These are phyloP conservation scores for Zaprionus gabonicus DNA, from an alignment of 1,140 invertebrate genomes.

Conservation along the genomic window DNA sequence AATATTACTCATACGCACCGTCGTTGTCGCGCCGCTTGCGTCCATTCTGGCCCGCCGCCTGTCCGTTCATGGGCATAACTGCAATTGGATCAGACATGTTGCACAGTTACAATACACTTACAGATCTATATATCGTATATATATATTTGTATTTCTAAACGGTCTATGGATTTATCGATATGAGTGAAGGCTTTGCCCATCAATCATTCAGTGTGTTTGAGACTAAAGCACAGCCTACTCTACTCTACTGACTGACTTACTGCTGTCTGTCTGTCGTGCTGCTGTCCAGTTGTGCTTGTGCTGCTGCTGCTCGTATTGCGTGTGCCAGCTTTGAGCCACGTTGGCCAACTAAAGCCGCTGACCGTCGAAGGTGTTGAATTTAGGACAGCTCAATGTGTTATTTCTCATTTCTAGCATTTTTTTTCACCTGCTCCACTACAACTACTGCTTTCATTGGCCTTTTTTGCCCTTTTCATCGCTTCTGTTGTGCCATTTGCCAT, in stretches of 20 bases:
- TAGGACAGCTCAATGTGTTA: constrained; percentile 62
- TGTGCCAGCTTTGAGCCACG: constrained; percentile 68
- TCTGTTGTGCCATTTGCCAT: constrained; percentile 58
- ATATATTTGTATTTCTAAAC: constrained; percentile 16
- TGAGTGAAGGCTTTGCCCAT: constrained; percentile 15
- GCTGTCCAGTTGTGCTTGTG: not conserved
- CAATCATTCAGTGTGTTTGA: constrained; percentile 22
- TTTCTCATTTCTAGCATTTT: constrained; percentile 31
- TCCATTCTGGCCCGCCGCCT: constrained; percentile 68
- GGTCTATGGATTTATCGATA: not conserved
- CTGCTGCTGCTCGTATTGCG: constrained; percentile 41
- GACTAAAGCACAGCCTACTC: constrained; percentile 28
- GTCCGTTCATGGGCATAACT: constrained; percentile 84
- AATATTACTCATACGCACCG: constrained; percentile 67
- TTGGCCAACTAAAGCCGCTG: constrained; percentile 70
- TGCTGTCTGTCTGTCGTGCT: constrained; percentile 8
- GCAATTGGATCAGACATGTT: constrained; percentile 52
- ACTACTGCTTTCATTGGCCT: not conserved
- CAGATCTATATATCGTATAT: constrained; percentile 10
- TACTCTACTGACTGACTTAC: constrained; percentile 12
- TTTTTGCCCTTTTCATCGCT: constrained; percentile 7
- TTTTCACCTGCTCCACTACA: not conserved
- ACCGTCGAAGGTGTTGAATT: constrained; percentile 76
- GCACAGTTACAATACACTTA: not conserved
- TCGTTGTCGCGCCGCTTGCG: constrained; percentile 71